Evolutionary conservation across 2,797 vertebrate species (phyloP).

Genomic region (Jordanella pulchra): DNA sequence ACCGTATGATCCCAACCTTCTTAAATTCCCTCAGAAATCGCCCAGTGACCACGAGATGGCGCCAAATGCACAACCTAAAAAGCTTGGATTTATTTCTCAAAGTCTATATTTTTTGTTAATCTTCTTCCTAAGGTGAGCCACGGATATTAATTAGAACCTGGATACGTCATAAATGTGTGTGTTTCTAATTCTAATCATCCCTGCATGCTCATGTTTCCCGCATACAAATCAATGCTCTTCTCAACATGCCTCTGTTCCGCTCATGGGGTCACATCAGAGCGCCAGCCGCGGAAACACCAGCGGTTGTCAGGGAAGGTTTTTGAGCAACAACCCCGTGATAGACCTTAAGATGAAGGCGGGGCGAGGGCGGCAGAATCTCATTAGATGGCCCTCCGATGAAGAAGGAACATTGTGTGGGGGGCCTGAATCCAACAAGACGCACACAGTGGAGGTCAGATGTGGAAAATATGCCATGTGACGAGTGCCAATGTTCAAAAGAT

Average conservation of each 20-base stretch:
- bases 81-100: background rate
- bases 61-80: conserved; percentile 46
- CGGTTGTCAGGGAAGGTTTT: conserved; percentile 80
- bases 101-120: background rate
- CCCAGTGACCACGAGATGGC: conserved; percentile 67
- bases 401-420: conserved; percentile 72
- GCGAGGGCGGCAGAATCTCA: conserved; percentile 71
- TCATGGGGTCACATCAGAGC: conserved; percentile 64
- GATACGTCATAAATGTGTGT: conserved; percentile 6
- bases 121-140: conserved; percentile 36
- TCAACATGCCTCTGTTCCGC: conserved; percentile 82
- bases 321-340: conserved; percentile 71
- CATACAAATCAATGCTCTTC: conserved; percentile 75
- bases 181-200: conserved; percentile 67
- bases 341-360: conserved; percentile 51
- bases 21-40: background rate
- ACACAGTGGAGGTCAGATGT: conserved; percentile 50
- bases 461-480: conserved; percentile 72
- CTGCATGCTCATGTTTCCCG: conserved; percentile 62
- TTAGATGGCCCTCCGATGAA: conserved; percentile 75
- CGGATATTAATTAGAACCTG: conserved; percentile 4
- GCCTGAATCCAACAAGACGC: conserved; percentile 38
- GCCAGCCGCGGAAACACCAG: conserved; percentile 71
- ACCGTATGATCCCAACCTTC: background rate
- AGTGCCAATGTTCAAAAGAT: conserved; percentile 58